phyloP scores from a whole-genome alignment of 2,888 invertebrate genomes.

The Rhagium mordax region DNA sequence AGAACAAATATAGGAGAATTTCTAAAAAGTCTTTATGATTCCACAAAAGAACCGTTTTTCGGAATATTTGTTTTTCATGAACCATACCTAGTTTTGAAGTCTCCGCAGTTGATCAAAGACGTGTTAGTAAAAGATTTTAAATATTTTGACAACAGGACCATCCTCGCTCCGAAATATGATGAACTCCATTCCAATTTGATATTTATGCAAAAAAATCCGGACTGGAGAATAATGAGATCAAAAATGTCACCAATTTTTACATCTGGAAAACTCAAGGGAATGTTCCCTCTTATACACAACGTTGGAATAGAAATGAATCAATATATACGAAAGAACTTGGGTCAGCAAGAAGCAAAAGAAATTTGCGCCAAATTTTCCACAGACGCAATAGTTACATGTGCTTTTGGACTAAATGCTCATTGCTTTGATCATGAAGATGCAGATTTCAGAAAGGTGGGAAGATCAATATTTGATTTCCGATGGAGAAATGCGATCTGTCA shows the following conservation, averaged over 20 bases:
- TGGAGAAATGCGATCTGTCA: slow-evolving; percentile 54
- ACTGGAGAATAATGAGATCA: slow-evolving; percentile 72
- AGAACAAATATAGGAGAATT: slow-evolving; percentile 44
- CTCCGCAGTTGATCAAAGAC: slow-evolving; percentile 70
- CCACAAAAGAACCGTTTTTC: slow-evolving; percentile 62
- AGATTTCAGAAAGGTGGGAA: slow-evolving; percentile 65
- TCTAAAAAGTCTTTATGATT: slow-evolving; percentile 37
- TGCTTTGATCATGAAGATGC: slow-evolving; percentile 65
- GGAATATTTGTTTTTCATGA: slow-evolving; percentile 72
- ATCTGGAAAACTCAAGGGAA: slow-evolving; percentile 72
- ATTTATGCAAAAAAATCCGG: slow-evolving; percentile 70
- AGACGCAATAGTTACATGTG: slow-evolving; percentile 69
- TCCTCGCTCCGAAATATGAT: slow-evolving; percentile 67
- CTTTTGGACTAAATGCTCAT: slow-evolving; percentile 69
- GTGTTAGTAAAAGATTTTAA: slow-evolving; percentile 71
- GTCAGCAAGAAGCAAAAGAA: slow-evolving; percentile 60
- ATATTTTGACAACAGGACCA: slow-evolving; percentile 70
- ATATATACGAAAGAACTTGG: slow-evolving; percentile 38
- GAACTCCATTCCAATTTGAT: slow-evolving; percentile 67
- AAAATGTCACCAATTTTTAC: slow-evolving; percentile 74
- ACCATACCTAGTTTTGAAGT: slow-evolving; percentile 69
- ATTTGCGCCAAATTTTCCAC: slow-evolving; percentile 67
- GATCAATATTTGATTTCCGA: slow-evolving; percentile 61
- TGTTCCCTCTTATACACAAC: slow-evolving; percentile 70
- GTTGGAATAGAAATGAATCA: slow-evolving; percentile 61